Percentiles rank a stretch among this genome's conserved stretches.
Evolutionary conservation across 2,888 invertebrate species (phyloP).

Genomic region (Aspidapion aeneum): DNA sequence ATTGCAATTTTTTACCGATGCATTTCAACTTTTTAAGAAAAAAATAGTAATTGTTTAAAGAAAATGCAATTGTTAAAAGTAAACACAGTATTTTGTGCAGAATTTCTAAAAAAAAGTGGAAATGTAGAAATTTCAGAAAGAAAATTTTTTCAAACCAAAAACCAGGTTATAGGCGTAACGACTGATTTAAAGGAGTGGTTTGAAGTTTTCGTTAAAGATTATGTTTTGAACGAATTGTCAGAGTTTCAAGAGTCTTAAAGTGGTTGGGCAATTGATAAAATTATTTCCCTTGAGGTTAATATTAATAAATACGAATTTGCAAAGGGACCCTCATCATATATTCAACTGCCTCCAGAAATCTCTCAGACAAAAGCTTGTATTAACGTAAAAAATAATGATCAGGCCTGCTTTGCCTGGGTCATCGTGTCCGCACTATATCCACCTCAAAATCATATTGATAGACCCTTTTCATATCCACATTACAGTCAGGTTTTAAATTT

Average conservation of each 20-base stretch:
- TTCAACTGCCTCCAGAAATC: constrained; percentile 28
- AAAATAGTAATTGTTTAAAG: neutral
- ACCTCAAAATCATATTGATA: constrained; percentile 15
- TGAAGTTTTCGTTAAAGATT: constrained; percentile 18
- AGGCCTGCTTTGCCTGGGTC: too few relatives aligned
- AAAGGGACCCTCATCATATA: constrained; percentile 28
- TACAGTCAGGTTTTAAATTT: constrained; percentile 29
- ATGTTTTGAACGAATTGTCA: constrained; percentile 24
- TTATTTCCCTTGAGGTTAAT: constrained; percentile 25
- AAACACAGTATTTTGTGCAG: constrained; percentile 24
- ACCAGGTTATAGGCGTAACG: too few relatives aligned
- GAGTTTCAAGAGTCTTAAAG: constrained; percentile 31
- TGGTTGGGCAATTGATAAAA: constrained; percentile 29
- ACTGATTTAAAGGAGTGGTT: constrained; percentile 26
- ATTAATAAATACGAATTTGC: constrained; percentile 29
- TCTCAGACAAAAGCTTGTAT: constrained; percentile 26
- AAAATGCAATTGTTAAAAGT: constrained; percentile 9
- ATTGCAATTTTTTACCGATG: constrained; percentile 19
- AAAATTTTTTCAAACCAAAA: constrained; percentile 28
- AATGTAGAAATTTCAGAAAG: constrained; percentile 19
- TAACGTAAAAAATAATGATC: constrained; percentile 33
- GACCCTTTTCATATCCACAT: constrained; percentile 28
- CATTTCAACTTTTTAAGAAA: constrained; percentile 8
- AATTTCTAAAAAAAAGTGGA: constrained; percentile 22
- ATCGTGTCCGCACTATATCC: constrained; percentile 30